Evolutionary conservation across 2,113 vertebrate genomes (phyloP), one percentile per base, ranked within the genome.

Genomic region (Nansenia antarctica): DNA sequence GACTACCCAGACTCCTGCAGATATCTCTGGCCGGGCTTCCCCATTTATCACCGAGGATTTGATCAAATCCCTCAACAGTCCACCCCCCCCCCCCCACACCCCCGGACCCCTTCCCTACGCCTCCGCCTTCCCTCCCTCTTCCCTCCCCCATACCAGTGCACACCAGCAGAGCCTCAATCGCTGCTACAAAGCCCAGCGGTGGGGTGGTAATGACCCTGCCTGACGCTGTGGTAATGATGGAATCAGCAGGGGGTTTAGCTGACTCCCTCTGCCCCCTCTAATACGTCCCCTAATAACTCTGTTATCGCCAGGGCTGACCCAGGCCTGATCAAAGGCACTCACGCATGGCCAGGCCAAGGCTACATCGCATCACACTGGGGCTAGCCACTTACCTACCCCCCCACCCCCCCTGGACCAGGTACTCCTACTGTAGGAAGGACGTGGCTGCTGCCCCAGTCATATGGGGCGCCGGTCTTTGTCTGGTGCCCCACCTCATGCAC

Each of bases 251-350:
- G 86, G 82, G 82, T 73, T 88, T 85, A 83, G 80, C 71, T 8
- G 75, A 61, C 79, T 85, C 81, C 82, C 73, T n/a, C n/a, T 77
- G 82, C 81, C 85, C 85, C 78, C 72, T 65, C 83, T 90, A 92
- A 92, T 91, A 90, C 88, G 84, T 87, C 85, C 80, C 81, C 78
- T 91, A 87, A 90, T 91, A 89, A 86, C 84, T 88, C 79, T 82
- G 87, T 86, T 89, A 88, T 84, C 87, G 84, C 89, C 85, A 69
- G 79, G 67, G 81, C 73, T 78, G 79, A 83, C 86, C 85, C 24
- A 55, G 80, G 70, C 63, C 78, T 67, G 84, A 86, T 90, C 85
- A 90, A 86, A 85, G 65, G 31, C 81, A 73, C 70, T 73, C 77
- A 70, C 69, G 53, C 69, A 57, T 79, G 74, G 79, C 64, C 27